Percentiles rank a stretch among this genome's conserved stretches.
Evolutionary conservation across 2,113 vertebrate genomes (phyloP).

Genomic region (Rhegmatorhina hoffmannsi): DNA sequence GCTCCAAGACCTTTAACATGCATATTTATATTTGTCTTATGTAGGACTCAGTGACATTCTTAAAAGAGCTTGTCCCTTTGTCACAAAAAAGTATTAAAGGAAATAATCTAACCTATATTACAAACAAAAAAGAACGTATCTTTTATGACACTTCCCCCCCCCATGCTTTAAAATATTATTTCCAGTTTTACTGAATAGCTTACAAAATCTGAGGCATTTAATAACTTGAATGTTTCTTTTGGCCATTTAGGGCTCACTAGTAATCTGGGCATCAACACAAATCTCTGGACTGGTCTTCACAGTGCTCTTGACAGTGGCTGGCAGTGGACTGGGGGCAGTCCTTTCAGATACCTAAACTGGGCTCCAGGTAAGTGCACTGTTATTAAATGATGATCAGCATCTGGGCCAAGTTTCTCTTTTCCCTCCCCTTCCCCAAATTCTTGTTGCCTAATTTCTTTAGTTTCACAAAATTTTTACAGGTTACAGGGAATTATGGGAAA

Average conservation of each 20-base stretch:
- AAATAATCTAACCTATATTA: background rate
- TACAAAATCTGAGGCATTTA: background rate
- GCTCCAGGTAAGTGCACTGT: slow-evolving; percentile 81
- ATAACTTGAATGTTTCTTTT: background rate
- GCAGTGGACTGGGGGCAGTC: slow-evolving; percentile 86
- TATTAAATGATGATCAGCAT: background rate
- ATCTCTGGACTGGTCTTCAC: slow-evolving; percentile 92
- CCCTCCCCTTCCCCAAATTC: background rate
- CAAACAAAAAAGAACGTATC: background rate
- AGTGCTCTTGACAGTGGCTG: slow-evolving; percentile 86
- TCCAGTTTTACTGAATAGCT: background rate
- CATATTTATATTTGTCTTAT: background rate
- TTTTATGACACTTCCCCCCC: background rate
- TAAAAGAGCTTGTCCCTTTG: background rate
- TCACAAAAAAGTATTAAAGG: background rate
- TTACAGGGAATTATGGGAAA: background rate
- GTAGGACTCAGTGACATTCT: background rate
- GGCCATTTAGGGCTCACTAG: slow-evolving; percentile 78
- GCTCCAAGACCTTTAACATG: background rate
- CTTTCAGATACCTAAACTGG: slow-evolving; percentile 96
- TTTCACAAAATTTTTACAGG: background rate
- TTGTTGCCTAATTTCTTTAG: background rate
- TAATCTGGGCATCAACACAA: slow-evolving; percentile 54
- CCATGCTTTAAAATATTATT: background rate
- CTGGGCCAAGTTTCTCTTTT: background rate